phyloP scores from a whole-genome alignment of 2,797 vertebrate species.

The Enoplosus armatus region DNA sequence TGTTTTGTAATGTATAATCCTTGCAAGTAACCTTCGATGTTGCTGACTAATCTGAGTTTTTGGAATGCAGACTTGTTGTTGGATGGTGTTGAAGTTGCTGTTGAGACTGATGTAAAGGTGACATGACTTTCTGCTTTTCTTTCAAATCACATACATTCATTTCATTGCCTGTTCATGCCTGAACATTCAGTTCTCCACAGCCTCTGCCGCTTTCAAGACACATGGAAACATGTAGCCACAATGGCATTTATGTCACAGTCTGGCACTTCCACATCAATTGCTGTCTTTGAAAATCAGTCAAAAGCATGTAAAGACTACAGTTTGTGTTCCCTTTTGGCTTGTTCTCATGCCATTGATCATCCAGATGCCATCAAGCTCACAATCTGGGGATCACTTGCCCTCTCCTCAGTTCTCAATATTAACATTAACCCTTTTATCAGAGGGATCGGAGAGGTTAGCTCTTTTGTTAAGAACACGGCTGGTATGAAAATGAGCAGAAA shows the following conservation, averaged over 20 bases:
- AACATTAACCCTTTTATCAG: slow-evolving; percentile 19
- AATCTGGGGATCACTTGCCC: neutral
- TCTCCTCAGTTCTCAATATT: slow-evolving; percentile 9
- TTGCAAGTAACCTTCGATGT: too few relatives aligned
- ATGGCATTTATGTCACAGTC: slow-evolving; percentile 40
- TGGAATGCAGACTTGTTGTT: neutral
- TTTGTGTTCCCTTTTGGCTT: slow-evolving; percentile 6
- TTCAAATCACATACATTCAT: neutral
- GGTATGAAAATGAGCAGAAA: neutral
- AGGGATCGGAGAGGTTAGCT: neutral
- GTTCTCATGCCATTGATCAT: slow-evolving; percentile 4
- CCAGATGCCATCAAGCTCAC: neutral
- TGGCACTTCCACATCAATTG: slow-evolving; percentile 21
- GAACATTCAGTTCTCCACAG: neutral
- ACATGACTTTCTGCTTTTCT: neutral
- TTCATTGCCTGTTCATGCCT: neutral
- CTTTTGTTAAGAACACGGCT: slow-evolving; percentile 12
- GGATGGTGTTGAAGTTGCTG: neutral
- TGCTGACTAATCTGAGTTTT: neutral
- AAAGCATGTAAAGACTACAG: slow-evolving; percentile 8
- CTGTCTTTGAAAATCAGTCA: slow-evolving; percentile 42
- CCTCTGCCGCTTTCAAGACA: slow-evolving; percentile 6
- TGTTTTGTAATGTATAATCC: neutral
- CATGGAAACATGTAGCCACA: slow-evolving; percentile 20
- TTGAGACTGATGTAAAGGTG: neutral